Conservation (phyloP, 2,888 invertebrate genomes). For the Bellardia pandia region DNA sequence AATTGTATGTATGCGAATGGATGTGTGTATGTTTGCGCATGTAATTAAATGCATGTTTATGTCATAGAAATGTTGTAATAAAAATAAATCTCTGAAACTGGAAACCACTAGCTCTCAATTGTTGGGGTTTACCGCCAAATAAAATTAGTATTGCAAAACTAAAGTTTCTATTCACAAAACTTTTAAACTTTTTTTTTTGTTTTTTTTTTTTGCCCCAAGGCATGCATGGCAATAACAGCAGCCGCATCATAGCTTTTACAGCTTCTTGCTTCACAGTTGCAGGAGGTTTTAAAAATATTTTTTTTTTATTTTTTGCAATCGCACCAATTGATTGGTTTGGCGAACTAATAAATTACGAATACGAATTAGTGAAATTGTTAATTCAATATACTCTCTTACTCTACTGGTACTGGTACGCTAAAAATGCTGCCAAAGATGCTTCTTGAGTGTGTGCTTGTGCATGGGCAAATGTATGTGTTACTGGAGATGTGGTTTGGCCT, state of each 20-base stretch:
- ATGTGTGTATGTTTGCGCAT: background rate
- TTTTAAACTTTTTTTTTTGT: background rate
- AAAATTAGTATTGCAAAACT: constrained; percentile 2
- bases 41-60: constrained; percentile 36
- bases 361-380: constrained; percentile 40
- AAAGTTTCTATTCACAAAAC: background rate
- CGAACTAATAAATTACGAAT: constrained; percentile 53
- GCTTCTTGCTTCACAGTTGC: background rate
- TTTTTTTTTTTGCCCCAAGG: background rate
- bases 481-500: constrained; percentile 28
- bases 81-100: constrained; percentile 38
- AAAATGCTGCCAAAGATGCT: background rate
- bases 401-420: background rate
- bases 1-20: constrained; percentile 15
- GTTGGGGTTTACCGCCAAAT: background rate
- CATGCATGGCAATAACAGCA: background rate
- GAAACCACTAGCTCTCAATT: constrained; percentile 33
- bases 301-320: background rate
- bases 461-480: background rate
- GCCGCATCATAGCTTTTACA: background rate
- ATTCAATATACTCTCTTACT: constrained; percentile 39
- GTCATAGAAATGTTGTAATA: constrained; percentile 26
- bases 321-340: constrained; percentile 35
- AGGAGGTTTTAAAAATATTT: too few relatives aligned
- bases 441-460: background rate